Evolutionary conservation across 2,888 invertebrate genomes (phyloP), one percentile per base, ranked within the genome.

Genomic region (Philereme transversata): DNA sequence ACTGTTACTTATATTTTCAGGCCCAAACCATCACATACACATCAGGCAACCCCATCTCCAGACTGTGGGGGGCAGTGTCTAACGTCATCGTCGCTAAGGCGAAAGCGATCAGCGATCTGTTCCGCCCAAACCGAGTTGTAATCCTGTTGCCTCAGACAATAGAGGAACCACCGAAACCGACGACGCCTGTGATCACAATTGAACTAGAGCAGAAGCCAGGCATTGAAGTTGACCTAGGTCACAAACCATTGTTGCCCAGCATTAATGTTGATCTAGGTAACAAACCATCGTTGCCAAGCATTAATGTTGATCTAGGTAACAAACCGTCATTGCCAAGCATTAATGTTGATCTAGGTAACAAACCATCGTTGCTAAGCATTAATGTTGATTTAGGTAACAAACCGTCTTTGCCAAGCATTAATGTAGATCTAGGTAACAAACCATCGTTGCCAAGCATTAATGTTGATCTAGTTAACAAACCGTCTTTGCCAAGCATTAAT

Each of bases 31-130:
- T 57, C 22, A 51, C 53, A 7, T 56, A 62, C 56, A 48, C 58
- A n/a, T 56, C 52, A 0, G 60, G 49, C 51, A 55, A 58, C 22
- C 53, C 53, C 0, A 6, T 70, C 7, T 50, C 53, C 2, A 59
- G 55, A 1, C 9, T 70, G 0, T 64, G 44, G 55, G 53, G 54
- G 8, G 59, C 58, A 5, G 52, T 70, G 4, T 56, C 65, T 1
- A 44, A 47, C 41, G 43, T 47, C 5, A 51, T 70, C 11, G n/a
- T 49, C 9, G 50, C 57, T 3, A 70, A 70, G 46, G 56, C 62
- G 4, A 59, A 62, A n/a, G 64, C 69, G 0, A 56, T 70, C 6
- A 46, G 65, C n/a, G 40, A 51, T 6, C 11, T 69, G 36, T 49
- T 68, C 35, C 34, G 11, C 3, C 58, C 60, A 3, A 51, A 67